Conservation (phyloP, 30 jellyfish, hydroid and myxozoan genomes). For the Aurelia sp. region DNA sequence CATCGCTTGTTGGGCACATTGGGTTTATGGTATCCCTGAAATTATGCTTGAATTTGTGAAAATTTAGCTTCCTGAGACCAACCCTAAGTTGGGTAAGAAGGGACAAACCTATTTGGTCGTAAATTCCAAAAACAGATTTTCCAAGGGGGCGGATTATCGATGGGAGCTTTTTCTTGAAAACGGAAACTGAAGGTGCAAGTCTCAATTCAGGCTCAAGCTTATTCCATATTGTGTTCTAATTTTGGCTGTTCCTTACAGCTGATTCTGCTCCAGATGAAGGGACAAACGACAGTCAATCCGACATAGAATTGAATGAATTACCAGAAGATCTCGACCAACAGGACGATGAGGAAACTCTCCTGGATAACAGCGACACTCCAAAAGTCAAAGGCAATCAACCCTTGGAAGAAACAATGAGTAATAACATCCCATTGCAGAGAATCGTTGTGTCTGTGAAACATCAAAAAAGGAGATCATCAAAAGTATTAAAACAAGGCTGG, state of each 20-base stretch:
- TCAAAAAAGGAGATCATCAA: conserved; percentile 83
- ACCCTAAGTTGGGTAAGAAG: too few species aligned
- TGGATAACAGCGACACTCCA: conserved; percentile 60
- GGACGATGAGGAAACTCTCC: conserved; percentile 59
- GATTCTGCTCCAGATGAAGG: conserved; percentile 80
- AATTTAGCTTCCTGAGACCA: too few species aligned
- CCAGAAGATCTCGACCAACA: conserved; percentile 67
- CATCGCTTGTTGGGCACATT: too few species aligned
- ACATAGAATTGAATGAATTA: conserved; percentile 45
- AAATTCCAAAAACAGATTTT: too few species aligned
- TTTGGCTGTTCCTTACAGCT: conserved; percentile 16
- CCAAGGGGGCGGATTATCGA: too few species aligned
- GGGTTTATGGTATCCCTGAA: too few species aligned
- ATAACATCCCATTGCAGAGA: conserved; percentile 91
- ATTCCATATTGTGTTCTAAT: too few species aligned
- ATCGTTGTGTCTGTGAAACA: conserved; percentile 92
- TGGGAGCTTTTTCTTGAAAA: too few species aligned
- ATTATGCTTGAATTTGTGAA: too few species aligned
- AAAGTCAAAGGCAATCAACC: conserved; percentile 46
- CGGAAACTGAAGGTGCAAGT: too few species aligned
- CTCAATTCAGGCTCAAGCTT: too few species aligned
- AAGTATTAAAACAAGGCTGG: conserved; percentile 91
- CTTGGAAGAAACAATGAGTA: conserved; percentile 74
- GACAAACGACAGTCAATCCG: conserved; percentile 53
- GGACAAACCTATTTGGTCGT: too few species aligned